Evolutionary conservation across 2,113 vertebrate species (phyloP).

Genomic region (Alethe diademata): DNA sequence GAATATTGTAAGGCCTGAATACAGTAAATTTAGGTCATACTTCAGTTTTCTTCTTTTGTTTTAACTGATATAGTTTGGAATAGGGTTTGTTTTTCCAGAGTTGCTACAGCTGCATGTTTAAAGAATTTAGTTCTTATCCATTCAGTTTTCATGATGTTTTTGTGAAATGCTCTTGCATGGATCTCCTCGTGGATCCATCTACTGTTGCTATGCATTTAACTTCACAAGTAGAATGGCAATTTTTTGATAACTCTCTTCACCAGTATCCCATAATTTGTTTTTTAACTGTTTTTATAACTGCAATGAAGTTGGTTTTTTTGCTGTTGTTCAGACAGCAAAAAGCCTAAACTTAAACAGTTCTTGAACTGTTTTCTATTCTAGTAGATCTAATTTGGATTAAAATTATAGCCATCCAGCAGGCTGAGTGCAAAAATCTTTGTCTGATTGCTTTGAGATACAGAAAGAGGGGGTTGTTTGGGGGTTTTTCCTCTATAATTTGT

Average conservation of each 20-base stretch:
- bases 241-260: background rate
- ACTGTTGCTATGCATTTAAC: background rate
- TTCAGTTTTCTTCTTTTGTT: background rate
- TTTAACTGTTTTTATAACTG: background rate
- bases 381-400: background rate
- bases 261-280: background rate
- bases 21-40: background rate
- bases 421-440: background rate
- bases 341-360: background rate
- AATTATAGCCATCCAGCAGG: background rate
- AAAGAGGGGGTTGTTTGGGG: background rate
- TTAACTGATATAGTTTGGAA: background rate
- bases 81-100: background rate
- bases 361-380: background rate
- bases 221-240: background rate
- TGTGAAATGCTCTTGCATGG: background rate
- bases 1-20: background rate
- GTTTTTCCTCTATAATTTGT: background rate
- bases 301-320: rapidly evolving
- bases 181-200: background rate
- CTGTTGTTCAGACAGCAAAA: background rate
- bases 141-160: background rate
- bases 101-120: background rate
- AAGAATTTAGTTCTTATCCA: background rate
- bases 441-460: background rate